Percentiles rank a stretch among this genome's conserved stretches.
Evolutionary conservation across 1,140 invertebrate species (phyloP).

Genomic region (Acromyrmex echinatior): DNA sequence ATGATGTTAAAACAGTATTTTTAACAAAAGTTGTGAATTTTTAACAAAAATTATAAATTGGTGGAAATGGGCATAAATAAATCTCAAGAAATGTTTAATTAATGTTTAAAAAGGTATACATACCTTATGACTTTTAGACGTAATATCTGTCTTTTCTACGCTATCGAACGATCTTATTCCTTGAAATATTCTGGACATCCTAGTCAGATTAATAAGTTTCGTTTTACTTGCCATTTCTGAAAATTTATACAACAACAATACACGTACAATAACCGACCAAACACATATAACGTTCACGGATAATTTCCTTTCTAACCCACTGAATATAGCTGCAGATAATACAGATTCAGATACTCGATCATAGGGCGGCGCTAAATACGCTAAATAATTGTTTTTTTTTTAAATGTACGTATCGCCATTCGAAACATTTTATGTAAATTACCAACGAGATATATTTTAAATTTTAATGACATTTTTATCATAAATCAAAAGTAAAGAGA

Average conservation of each 20-base stretch:
- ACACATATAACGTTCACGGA: background rate
- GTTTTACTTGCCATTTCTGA: constrained; percentile 30
- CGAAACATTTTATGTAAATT: no score
- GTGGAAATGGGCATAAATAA: no score
- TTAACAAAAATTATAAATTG: background rate
- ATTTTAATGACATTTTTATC: no score
- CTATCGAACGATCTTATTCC: constrained; percentile 88
- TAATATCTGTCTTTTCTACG: constrained; percentile 87
- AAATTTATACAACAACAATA: background rate
- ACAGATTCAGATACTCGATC: no score
- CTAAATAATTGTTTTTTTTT: no score
- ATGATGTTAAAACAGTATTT: background rate
- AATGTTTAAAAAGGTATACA: background rate
- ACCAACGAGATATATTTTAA: no score
- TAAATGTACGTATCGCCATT: no score
- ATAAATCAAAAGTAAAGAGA: no score
- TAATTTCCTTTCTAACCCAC: no score
- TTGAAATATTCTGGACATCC: constrained; percentile 89
- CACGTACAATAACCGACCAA: background rate
- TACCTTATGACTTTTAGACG: constrained; percentile 90
- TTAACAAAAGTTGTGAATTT: no score
- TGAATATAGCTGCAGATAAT: no score
- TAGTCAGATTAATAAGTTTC: constrained; percentile 66
- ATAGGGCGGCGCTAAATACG: no score
- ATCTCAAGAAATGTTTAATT: constrained; percentile 15